These are phyloP conservation scores for Saguinus midas DNA, from an alignment of 2,113 vertebrate species.

Conservation along the genomic window DNA sequence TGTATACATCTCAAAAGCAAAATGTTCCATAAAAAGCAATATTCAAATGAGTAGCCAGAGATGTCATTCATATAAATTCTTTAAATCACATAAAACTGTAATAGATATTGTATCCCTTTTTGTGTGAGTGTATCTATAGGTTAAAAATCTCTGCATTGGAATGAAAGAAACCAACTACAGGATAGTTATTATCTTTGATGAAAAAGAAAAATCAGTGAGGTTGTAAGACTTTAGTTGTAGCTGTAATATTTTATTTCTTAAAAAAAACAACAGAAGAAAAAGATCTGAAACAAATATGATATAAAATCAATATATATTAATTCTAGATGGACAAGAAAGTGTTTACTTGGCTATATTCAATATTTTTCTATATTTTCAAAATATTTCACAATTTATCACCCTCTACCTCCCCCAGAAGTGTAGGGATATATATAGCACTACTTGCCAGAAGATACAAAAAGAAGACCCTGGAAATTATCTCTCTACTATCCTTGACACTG, in stretches of 20 bases:
- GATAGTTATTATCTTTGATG: not conserved
- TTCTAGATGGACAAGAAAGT: not conserved
- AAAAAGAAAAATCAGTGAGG: not conserved
- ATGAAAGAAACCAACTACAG: not conserved
- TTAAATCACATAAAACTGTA: not conserved
- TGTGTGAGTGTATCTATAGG: not conserved
- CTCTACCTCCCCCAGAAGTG: no score
- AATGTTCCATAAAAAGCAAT: not conserved
- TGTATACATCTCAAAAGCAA: not conserved
- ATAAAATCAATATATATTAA: not conserved
- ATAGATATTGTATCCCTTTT: not conserved
- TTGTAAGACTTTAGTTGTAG: not conserved
- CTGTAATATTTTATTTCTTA: not conserved
- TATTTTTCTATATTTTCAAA: slow-evolving; percentile 3
- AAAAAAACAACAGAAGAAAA: not conserved
- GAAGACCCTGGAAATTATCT: not conserved
- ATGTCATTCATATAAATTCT: not conserved
- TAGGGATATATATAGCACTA: not conserved
- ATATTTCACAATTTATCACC: not conserved
- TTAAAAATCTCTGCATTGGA: not conserved
- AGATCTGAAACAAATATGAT: not conserved
- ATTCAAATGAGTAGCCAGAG: not conserved
- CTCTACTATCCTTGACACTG: not conserved
- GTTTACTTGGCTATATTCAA: not conserved
- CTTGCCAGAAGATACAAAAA: not conserved